Evolutionary conservation across 2,888 invertebrate species (phyloP).

Genomic region (Drosophila differens): DNA sequence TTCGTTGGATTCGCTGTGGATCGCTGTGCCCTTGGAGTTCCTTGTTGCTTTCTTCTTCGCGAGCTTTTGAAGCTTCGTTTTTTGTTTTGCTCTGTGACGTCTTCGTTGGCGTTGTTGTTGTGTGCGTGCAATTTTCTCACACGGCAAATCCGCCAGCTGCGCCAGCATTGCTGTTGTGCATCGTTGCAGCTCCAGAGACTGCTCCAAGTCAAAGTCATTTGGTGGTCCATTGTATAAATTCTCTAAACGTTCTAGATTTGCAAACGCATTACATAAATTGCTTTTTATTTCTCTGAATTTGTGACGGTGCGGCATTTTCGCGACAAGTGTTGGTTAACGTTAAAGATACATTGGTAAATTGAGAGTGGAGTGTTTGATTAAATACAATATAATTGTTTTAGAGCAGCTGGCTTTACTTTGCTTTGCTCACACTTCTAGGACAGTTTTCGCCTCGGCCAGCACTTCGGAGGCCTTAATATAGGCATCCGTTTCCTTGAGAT

Average conservation of each 20-base stretch:
- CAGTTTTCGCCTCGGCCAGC: constrained; percentile 88
- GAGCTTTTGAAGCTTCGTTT: constrained; percentile 13
- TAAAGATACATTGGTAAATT: constrained; percentile 12
- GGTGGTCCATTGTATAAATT: constrained; percentile 8
- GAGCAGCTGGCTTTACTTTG: not conserved
- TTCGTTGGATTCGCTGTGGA: too few species aligned
- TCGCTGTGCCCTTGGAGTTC: not conserved
- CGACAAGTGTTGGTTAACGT: constrained; percentile 50
- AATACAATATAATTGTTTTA: constrained; percentile 22
- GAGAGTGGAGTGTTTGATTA: constrained; percentile 10
- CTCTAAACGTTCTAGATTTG: constrained; percentile 49
- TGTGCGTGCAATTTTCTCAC: constrained; percentile 26
- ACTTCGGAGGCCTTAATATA: constrained; percentile 89
- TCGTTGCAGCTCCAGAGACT: constrained; percentile 22
- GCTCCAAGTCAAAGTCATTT: constrained; percentile 11
- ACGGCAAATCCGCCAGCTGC: constrained; percentile 42
- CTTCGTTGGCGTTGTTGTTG: constrained; percentile 45
- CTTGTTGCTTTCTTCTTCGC: not conserved
- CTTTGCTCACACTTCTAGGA: constrained; percentile 44
- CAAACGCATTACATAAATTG: constrained; percentile 37
- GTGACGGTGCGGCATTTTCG: constrained; percentile 51
- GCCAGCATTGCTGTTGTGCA: constrained; percentile 39
- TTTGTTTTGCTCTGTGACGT: constrained; percentile 37
- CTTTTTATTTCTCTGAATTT: constrained; percentile 60
- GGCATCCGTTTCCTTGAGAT: constrained; percentile 91